Conservation (phyloP, 1,140 invertebrate genomes). For the Helicorthomorpha holstii region DNA sequence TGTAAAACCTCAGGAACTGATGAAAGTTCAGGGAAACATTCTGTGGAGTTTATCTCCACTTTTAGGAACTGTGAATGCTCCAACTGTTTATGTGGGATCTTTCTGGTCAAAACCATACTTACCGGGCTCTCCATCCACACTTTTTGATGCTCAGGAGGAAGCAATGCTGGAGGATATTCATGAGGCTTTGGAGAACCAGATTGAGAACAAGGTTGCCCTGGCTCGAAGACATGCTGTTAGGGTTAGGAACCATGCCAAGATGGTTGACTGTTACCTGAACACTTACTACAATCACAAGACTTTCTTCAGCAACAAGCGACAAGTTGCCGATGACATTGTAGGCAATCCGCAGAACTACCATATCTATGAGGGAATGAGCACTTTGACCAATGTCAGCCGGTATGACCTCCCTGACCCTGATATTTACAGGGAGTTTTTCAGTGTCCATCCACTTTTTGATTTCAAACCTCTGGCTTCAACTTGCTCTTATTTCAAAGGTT, state of each 20-base stretch:
- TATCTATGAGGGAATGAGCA: conserved; percentile 81
- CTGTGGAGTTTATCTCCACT: conserved; percentile 92
- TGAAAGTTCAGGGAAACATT: conserved; percentile 79
- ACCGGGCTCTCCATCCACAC: conserved; percentile 23
- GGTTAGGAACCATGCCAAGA: conserved; percentile 90
- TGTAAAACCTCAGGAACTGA: conserved; percentile 76
- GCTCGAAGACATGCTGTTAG: conserved; percentile 83
- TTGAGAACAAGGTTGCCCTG: conserved; percentile 85
- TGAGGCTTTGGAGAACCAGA: conserved; percentile 62
- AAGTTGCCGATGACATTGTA: conserved; percentile 35
- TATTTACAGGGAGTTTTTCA: conserved; percentile 81
- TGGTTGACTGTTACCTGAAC: conserved; percentile 86
- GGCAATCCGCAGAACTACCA: conserved; percentile 85
- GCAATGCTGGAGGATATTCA: conserved; percentile 69
- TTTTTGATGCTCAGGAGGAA: conserved; percentile 58
- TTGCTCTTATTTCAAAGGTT: conserved; percentile 82
- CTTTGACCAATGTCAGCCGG: conserved; percentile 75
- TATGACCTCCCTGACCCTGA: conserved; percentile 86
- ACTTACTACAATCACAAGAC: conserved; percentile 88
- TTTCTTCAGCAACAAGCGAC: conserved; percentile 77
- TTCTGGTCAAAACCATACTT: conserved; percentile 69
- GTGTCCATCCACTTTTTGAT: conserved; percentile 67
- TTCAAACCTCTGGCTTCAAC: conserved; percentile 73
- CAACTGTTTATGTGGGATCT: conserved; percentile 64
- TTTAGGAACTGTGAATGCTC: conserved; percentile 83